phyloP scores from a whole-genome alignment of 2,113 vertebrate species.

The Cepphus grylle region DNA sequence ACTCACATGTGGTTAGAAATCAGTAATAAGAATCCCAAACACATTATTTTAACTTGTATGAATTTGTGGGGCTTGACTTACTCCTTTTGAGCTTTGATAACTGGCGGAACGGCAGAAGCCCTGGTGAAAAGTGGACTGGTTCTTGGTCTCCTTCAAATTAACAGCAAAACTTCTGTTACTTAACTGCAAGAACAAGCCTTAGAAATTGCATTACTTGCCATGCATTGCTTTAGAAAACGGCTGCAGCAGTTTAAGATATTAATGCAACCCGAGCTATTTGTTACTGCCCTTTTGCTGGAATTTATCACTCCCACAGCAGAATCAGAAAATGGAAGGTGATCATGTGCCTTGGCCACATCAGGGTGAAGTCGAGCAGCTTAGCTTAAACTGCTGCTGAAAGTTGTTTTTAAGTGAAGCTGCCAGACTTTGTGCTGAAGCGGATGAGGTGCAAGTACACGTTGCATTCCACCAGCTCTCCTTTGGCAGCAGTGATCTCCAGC shows the following conservation, averaged over 20 bases:
- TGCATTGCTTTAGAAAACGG: background rate
- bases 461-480: conserved; percentile 46
- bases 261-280: background rate
- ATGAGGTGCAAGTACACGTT: conserved; percentile 32
- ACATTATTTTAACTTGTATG: background rate
- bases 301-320: conserved; percentile 6
- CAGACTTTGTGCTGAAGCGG: conserved; percentile 44
- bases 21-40: background rate
- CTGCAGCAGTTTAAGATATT: background rate
- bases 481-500: conserved; percentile 41
- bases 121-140: background rate
- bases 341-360: conserved; percentile 37
- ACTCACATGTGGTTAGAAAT: background rate
- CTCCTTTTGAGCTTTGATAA: background rate
- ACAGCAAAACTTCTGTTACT: background rate
- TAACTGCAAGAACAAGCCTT: background rate
- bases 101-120: background rate
- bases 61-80: background rate
- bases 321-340: conserved; percentile 47
- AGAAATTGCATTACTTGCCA: background rate
- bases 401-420: conserved; percentile 46
- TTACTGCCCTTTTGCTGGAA: conserved; percentile 31
- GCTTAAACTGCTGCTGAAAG: conserved; percentile 28
- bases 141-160: background rate
- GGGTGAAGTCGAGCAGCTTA: conserved; percentile 29